Percentiles rank a stretch among this genome's conserved stretches.
phyloP scores from a whole-genome alignment of 2,888 invertebrate genomes.

The Drosophila lacicola region DNA sequence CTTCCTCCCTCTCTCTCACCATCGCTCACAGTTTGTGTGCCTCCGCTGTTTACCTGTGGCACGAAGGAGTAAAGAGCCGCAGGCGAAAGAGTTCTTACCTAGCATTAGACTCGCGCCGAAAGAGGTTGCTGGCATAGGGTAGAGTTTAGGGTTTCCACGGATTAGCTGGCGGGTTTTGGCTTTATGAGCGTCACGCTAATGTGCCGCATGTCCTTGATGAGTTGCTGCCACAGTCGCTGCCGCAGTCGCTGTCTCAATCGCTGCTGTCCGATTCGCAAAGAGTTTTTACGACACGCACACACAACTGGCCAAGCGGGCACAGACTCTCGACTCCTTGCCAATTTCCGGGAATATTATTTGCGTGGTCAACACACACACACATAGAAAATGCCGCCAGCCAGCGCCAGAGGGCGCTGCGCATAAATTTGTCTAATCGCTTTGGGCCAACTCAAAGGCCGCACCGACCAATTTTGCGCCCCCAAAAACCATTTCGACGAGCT shows the following conservation, averaged over 20 bases:
- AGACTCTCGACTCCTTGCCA: conserved; percentile 69
- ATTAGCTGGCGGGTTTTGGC: conserved; percentile 53
- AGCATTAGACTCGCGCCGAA: conserved; percentile 71
- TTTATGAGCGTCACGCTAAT: conserved; percentile 74
- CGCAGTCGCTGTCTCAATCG: conserved; percentile 1
- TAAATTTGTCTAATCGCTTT: conserved; percentile 64
- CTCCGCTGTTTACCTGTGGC: conserved; percentile 41
- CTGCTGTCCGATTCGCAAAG: conserved; percentile 74
- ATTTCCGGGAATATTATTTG: conserved; percentile 78
- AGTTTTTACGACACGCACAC: conserved; percentile 77
- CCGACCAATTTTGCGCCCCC: conserved; percentile 53
- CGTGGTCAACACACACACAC: conserved; percentile 35
- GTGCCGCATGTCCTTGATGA: conserved; percentile 73
- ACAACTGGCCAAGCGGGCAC: conserved; percentile 32
- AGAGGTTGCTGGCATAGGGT: conserved; percentile 69
- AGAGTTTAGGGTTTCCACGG: conserved; percentile 77
- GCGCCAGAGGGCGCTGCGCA: conserved; percentile 74
- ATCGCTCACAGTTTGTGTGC: neutral
- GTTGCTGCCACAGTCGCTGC: conserved; percentile 22
- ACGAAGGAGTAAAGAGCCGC: conserved; percentile 48
- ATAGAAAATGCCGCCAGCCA: conserved; percentile 37
- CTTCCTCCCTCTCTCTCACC: neutral
- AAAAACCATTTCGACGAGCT: conserved; percentile 38
- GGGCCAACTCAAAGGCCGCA: conserved; percentile 42
- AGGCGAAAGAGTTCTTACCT: conserved; percentile 72